A percentile compares a stretch with the other conserved stretches of the same genome.
phyloP scores from a whole-genome alignment of 37 sponge, comb jelly and placozoan genomes.

The Crambe crambe region DNA sequence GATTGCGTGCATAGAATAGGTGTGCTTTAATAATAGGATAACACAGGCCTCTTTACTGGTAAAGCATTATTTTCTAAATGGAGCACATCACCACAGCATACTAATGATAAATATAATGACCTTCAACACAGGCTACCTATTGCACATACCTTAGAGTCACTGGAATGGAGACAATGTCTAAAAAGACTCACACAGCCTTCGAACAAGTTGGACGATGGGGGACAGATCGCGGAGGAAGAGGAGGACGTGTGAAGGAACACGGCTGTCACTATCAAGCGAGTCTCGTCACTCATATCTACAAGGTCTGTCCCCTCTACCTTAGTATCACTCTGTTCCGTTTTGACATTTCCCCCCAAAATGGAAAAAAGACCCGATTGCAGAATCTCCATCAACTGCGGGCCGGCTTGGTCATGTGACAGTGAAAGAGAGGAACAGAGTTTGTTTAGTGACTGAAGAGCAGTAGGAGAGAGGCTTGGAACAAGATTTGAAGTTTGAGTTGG shows the following conservation, averaged over 20 bases:
- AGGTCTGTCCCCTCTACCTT: not conserved
- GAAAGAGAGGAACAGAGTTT: conserved; percentile 1
- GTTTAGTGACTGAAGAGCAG: conserved; percentile 19
- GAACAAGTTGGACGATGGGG: conserved; percentile 25
- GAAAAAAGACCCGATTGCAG: conserved; percentile 37
- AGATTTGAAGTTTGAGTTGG: not conserved
- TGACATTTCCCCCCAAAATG: conserved; percentile 9
- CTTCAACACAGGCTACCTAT: too few relatives aligned
- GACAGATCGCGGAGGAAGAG: conserved; percentile 15
- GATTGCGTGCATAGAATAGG: too few relatives aligned
- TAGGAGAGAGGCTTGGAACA: not conserved
- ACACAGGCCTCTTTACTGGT: too few relatives aligned
- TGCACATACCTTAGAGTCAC: conserved; percentile 44
- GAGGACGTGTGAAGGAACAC: conserved; percentile 12
- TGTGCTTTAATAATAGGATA: too few relatives aligned
- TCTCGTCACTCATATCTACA: conserved; percentile 18
- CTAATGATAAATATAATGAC: too few relatives aligned
- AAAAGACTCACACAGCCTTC: conserved; percentile 29
- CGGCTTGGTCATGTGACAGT: not conserved
- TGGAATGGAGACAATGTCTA: conserved; percentile 14
- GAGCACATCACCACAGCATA: too few relatives aligned
- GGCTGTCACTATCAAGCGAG: conserved; percentile 26
- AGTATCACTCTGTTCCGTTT: not conserved
- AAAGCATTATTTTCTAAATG: too few relatives aligned
- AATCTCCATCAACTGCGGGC: not conserved